Evolutionary conservation across 2,888 invertebrate species (phyloP), one percentile per base, ranked within the genome.

Genomic region (Lysandra bellargus): DNA sequence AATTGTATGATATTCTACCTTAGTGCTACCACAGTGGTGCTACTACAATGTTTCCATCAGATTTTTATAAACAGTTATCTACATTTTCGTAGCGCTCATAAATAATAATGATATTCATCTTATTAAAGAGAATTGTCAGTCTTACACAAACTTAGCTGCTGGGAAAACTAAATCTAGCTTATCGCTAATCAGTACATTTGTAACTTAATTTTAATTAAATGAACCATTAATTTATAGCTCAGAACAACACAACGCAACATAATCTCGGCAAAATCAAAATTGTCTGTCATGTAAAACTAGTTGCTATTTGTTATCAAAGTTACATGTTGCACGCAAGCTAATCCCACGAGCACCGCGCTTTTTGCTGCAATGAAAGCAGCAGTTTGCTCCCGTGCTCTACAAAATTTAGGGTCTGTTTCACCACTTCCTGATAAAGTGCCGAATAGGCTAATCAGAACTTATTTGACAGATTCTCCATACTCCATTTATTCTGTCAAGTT

Each of bases 191-290:
- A 9, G 61, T 61, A 30, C 30, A 61, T 23, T 61, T 30, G 61
- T 23, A 61, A 61, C 61, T 69, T 30, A 33, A 69, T 30, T 33
- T 33, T 69, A 69, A 69, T 69, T 33, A 33, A 69, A 69, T 69
- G 69, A 14, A 69, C 33, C 30, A 69, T 14, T 33, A 33, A 69
- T 33, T 69, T 69, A 33, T 33, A 33, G 69, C 33, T 33, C 61
- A 64, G 61, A 69, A 33, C 12, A 69, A 69, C 12, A 4, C 4
- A 69, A 69, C 12, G 33, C 69, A 30, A 64, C 64, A 64, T 69
- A 33, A 69, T 69, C 33, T 33, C 14, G 33, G 33, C 69, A 33
- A 69, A 69, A 69, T 69, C 69, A 69, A 69, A 69, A 69, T 69
- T 64, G 64, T 64, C 64, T 64, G 64, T 64, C 12, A 14, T 69